A percentile compares a stretch with the other conserved stretches of the same genome.
phyloP scores from a whole-genome alignment of 2,113 vertebrate species.

The Vombatus ursinus region DNA sequence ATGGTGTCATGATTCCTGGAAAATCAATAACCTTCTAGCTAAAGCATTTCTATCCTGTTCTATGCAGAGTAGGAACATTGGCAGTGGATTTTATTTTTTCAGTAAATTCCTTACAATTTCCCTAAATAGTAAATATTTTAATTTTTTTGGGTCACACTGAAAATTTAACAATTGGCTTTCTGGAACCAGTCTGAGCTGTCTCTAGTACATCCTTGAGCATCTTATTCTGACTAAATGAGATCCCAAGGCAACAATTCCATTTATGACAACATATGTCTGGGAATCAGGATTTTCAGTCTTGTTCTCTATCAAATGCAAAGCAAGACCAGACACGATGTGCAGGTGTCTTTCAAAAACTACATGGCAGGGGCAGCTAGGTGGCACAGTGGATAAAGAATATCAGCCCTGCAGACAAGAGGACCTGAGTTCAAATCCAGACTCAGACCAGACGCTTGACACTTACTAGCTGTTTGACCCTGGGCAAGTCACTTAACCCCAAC shows the following conservation, averaged over 20 bases:
- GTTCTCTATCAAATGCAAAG: background rate
- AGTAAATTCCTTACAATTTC: conserved; percentile 10
- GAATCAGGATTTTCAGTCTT: background rate
- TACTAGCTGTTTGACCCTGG: too few species aligned
- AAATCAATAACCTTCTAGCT: conserved; percentile 25
- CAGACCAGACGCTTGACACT: too few species aligned
- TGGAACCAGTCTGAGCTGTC: background rate
- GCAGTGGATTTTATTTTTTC: background rate
- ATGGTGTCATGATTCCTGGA: background rate
- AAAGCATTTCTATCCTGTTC: background rate
- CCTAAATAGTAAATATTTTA: background rate
- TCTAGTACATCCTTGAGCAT: background rate
- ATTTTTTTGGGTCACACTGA: background rate
- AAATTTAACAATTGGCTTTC: background rate
- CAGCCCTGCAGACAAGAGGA: too few species aligned
- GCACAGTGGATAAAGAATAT: too few species aligned
- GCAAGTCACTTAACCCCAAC: too few species aligned
- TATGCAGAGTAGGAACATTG: background rate
- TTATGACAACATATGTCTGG: background rate
- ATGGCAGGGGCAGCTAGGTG: background rate
- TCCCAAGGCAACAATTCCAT: background rate
- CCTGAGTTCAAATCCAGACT: too few species aligned
- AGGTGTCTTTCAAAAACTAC: background rate
- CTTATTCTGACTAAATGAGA: background rate
- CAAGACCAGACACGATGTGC: background rate